These are phyloP conservation scores for Tupaia tana DNA, from an alignment of 2,113 vertebrate genomes.

Conservation along the genomic window DNA sequence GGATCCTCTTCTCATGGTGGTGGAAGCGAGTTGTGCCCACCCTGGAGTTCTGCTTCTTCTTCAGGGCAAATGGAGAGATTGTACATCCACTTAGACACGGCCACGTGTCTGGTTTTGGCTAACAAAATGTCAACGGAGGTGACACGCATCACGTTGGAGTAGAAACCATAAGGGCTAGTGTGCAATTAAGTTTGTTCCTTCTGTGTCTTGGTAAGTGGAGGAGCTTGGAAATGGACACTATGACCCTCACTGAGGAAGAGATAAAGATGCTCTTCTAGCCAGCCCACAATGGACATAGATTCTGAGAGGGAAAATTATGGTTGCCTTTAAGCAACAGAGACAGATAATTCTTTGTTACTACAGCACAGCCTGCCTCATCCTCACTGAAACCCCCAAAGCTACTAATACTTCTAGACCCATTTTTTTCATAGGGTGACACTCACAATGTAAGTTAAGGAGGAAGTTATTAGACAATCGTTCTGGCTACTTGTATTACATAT, in stretches of 20 bases:
- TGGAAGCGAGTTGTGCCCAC: not conserved
- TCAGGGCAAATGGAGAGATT: not conserved
- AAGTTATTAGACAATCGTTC: fast-evolving
- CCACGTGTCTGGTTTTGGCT: not conserved
- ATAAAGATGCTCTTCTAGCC: fast-evolving
- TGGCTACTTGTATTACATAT: not conserved
- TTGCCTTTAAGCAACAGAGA: not conserved
- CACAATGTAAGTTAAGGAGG: not conserved
- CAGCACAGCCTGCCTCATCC: not conserved
- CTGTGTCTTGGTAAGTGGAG: not conserved
- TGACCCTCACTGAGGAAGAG: not conserved
- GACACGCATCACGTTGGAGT: not conserved
- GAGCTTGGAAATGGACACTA: not conserved
- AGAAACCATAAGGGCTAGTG: not conserved
- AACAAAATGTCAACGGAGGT: constrained; percentile 21
- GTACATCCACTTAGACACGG: not conserved
- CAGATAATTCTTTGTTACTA: not conserved
- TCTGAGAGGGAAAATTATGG: not conserved
- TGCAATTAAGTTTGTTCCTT: constrained; percentile 1
- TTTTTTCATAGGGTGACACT: not conserved
- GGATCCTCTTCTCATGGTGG: too few species aligned
- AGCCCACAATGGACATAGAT: not conserved
- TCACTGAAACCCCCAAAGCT: not conserved
- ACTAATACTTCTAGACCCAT: not conserved
- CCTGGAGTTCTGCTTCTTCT: not conserved